These are phyloP conservation scores for Epicauta chinensis DNA, from an alignment of 1,140 invertebrate species.

Conservation along the genomic window DNA sequence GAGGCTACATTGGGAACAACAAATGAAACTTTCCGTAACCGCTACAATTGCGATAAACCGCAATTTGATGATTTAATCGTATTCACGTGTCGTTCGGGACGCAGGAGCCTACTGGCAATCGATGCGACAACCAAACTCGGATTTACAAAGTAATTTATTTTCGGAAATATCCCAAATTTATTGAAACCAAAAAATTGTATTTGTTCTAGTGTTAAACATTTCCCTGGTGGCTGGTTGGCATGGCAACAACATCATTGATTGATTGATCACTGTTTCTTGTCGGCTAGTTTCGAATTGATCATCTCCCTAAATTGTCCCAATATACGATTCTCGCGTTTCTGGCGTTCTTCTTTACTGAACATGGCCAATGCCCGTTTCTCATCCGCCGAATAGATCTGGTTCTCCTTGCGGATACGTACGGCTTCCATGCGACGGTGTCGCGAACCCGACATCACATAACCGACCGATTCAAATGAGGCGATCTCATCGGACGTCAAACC, in stretches of 20 bases:
- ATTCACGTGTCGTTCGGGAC: slow-evolving; percentile 45
- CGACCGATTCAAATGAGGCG: slow-evolving; percentile 86
- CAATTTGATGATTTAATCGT: slow-evolving; percentile 40
- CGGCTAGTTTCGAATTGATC: slow-evolving; percentile 63
- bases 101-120: slow-evolving; percentile 41
- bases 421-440: slow-evolving; percentile 99
- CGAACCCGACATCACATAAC: slow-evolving; percentile 98
- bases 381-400: slow-evolving; percentile 99
- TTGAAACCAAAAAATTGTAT: not conserved
- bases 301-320: slow-evolving; percentile 92
- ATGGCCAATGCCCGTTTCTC: slow-evolving; percentile 96
- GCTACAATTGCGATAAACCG: slow-evolving; percentile 42
- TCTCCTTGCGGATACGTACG: slow-evolving; percentile 97
- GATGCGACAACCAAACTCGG: slow-evolving; percentile 41
- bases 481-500: slow-evolving; percentile 96
- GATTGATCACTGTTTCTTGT: slow-evolving; percentile 45
- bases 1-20: slow-evolving; percentile 33
- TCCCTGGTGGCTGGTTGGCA: slow-evolving; percentile 7
- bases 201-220: slow-evolving; percentile 9
- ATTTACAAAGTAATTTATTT: slow-evolving; percentile 42
- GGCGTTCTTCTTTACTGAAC: slow-evolving; percentile 96
- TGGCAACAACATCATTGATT: not conserved
- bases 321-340: slow-evolving; percentile 94
- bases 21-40: slow-evolving; percentile 38
- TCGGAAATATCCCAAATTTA: slow-evolving; percentile 2